These are phyloP conservation scores for Panagrolaimus sp. DNA, from an alignment of 1,140 invertebrate species.

Conservation along the genomic window DNA sequence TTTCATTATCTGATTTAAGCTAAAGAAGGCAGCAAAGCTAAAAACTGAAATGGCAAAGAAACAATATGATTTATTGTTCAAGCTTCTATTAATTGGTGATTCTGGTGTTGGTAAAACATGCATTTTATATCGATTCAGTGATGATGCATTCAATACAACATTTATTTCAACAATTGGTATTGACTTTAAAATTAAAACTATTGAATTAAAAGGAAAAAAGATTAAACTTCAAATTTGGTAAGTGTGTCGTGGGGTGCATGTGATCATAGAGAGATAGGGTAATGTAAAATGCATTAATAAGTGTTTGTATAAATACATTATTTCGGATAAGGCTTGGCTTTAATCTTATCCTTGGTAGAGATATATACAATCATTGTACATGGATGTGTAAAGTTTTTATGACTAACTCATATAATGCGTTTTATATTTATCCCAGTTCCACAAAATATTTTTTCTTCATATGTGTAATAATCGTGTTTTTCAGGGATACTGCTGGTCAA, in stretches of 20 bases:
- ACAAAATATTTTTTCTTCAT: no score
- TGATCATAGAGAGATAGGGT: no score
- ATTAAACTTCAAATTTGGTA: conserved; percentile 64
- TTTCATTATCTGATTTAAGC: no score
- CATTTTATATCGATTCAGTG: conserved; percentile 92
- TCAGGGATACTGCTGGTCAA: conserved; percentile 83
- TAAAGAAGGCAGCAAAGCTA: no score
- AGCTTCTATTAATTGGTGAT: conserved; percentile 92
- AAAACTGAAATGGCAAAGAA: conserved; percentile 63
- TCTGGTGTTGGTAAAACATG: conserved; percentile 97
- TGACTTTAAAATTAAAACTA: conserved; percentile 64
- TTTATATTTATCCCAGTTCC: conserved; percentile 12
- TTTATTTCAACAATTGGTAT: conserved; percentile 91
- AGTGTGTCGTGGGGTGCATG: conserved; percentile 30
- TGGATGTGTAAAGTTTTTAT: not conserved
- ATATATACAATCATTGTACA: no score
- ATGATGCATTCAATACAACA: conserved; percentile 94
- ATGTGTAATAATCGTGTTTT: conserved; percentile 32
- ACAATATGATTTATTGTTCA: conserved; percentile 96
- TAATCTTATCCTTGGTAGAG: no score
- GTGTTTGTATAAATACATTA: no score
- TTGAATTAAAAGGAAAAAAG: conserved; percentile 63
- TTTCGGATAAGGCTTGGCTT: no score
- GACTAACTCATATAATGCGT: not conserved
- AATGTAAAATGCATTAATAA: no score